Conservation (phyloP, 2,888 invertebrate genomes). For the Drosophila longiperda region DNA sequence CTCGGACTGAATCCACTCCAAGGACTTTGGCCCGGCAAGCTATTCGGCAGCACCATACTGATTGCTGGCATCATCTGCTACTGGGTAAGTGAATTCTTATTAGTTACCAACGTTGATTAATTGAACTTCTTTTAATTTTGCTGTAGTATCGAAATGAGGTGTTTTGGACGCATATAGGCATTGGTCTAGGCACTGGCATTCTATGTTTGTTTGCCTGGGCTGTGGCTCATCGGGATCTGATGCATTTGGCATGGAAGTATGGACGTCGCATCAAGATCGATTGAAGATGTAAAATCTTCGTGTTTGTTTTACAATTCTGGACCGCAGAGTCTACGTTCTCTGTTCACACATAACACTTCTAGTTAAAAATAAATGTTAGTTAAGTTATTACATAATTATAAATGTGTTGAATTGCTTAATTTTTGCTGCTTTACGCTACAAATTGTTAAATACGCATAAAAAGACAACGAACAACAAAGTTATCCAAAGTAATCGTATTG, state of each 20-base stretch:
- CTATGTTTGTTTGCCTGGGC: conserved; percentile 89
- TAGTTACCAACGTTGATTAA: neutral
- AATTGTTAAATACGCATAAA: conserved; percentile 45
- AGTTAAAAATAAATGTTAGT: conserved; percentile 30
- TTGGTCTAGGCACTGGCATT: conserved; percentile 88
- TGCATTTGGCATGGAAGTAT: conserved; percentile 87
- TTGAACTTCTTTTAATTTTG: neutral
- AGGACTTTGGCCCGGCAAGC: conserved; percentile 89
- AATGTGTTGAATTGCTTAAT: conserved; percentile 22
- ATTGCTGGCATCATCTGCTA: conserved; percentile 89
- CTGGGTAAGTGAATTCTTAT: conserved; percentile 84
- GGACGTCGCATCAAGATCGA: conserved; percentile 81
- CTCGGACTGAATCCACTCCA: conserved; percentile 89
- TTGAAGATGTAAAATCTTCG: conserved; percentile 20
- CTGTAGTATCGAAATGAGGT: conserved; percentile 78
- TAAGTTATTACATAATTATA: conserved; percentile 44
- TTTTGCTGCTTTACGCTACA: conserved; percentile 29
- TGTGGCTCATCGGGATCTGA: conserved; percentile 89
- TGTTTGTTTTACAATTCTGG: conserved; percentile 19
- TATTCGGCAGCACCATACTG: conserved; percentile 88
- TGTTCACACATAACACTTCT: conserved; percentile 6
- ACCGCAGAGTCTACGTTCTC: conserved; percentile 3
- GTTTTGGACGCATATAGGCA: conserved; percentile 88
- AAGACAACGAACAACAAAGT: conserved; percentile 47
- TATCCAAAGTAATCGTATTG: neutral